Percentiles rank a stretch among this genome's conserved stretches.
These are phyloP conservation scores for Chymomyza fuscimana DNA, from an alignment of 2,888 invertebrate species.

Conservation along the genomic window DNA sequence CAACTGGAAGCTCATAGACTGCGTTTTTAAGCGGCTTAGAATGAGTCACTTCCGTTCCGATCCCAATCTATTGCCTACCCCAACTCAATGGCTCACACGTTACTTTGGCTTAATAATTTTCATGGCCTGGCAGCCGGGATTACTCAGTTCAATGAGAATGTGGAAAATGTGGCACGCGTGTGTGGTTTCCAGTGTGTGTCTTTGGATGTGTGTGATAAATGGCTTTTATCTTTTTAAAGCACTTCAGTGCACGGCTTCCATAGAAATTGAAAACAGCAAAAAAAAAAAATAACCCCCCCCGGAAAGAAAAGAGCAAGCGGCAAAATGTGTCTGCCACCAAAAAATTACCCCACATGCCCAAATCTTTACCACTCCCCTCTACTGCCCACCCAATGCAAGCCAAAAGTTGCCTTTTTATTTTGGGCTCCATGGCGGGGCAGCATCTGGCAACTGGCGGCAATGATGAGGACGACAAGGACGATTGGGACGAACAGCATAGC, in stretches of 20 bases:
- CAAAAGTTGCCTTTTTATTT: constrained; percentile 30
- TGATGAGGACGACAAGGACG: background rate
- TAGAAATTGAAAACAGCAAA: background rate
- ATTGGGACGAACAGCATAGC: background rate
- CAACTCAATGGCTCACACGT: constrained; percentile 3
- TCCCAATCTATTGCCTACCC: background rate
- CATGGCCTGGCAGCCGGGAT: constrained; percentile 32
- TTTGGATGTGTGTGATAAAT: constrained; percentile 61
- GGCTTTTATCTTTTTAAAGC: constrained; percentile 74
- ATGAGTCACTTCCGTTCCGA: background rate
- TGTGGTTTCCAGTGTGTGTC: constrained; percentile 26
- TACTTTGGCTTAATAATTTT: constrained; percentile 9
- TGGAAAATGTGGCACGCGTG: constrained; percentile 45
- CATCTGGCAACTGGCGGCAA: constrained; percentile 53
- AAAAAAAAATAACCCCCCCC: background rate
- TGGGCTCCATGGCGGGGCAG: constrained; percentile 26
- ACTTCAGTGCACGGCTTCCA: constrained; percentile 63
- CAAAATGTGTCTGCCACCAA: constrained; percentile 17
- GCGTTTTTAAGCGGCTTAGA: background rate
- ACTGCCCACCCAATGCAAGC: constrained; percentile 21
- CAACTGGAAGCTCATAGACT: too few species aligned
- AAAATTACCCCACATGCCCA: background rate
- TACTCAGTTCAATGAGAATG: constrained; percentile 54
- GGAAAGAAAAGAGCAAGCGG: background rate
- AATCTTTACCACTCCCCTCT: constrained; percentile 20